Evolutionary conservation across 2,888 invertebrate genomes (phyloP), one percentile per base, ranked within the genome.

Genomic region (Hemithea aestivaria): DNA sequence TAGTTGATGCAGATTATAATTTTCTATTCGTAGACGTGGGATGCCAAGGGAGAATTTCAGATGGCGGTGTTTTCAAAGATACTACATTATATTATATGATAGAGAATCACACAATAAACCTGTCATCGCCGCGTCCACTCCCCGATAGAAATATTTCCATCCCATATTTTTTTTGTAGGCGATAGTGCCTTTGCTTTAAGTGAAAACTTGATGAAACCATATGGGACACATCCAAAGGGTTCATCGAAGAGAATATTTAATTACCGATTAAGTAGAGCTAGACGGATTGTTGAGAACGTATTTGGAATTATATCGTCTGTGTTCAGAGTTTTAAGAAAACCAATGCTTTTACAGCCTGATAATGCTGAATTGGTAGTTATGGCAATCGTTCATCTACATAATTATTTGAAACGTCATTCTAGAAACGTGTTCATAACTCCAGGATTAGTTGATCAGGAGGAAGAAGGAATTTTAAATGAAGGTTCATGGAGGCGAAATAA

Each of bases 141-240:
- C 35, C 40, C 10, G 37, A 29, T 23, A 45, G 45, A 43, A 21
- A 45, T 35, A 36, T 35, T 24, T 9, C 40, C n/a, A 40, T 49
- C 22, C 50, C 50, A 41, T 47, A 47, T 35, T 36, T 44, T 20
- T 37, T 50, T 42, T n/a, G 27, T 49, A 21, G 50, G 42, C 7
- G 47, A 45, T 37, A 32, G 25, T 42, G 44, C 47, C 12, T 47
- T 47, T 41, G 38, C 46, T 44, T 42, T 44, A 47, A 32, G 35
- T 40, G 37, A 46, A 35, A 27, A 46, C 16, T 10, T 44, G 35
- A 49, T 46, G 46, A 46, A 49, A 34, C 49, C 49, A 35, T 49
- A 46, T 46, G 49, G 46, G 33, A 28, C 11, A 39, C 36, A 43
- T 32, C 38, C 38, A 32, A 49, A 43, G 11, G 40, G 48, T 12